Evolutionary conservation across 1,140 invertebrate genomes (phyloP), one percentile per base, ranked within the genome.

Genomic region (Bombus waltoni): DNA sequence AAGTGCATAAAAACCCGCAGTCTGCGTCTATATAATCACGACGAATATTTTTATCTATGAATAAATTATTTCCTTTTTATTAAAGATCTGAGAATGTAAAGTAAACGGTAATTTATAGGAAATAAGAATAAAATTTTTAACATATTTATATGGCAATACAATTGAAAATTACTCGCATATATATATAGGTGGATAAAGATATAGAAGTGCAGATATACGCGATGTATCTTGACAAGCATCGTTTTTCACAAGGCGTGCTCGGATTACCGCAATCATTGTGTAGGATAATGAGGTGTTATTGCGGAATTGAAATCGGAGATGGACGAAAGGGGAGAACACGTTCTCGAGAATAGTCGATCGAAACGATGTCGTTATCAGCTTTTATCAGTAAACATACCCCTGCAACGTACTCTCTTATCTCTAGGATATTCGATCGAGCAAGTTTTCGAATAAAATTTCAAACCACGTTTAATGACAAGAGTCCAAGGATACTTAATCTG

Each of bases 241-340:
- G 47, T 83, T 84, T 42, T 66, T 57, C 35, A 42, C 13, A 42
- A 72, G 28, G 32, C 9, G 32, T 62, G 75, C 66, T 89, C 87
- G 35, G 72, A 87, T 89, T 86, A 89, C 80, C 76, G 65, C 66
- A 76, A 88, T 77, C 80, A 68, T 89, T 89, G 70, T 66, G n/a
- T 8, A 62, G 42, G 42, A 66, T 89, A 89, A 89, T 77, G 76
- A 87, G 80, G n/a, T 86, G 84, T 89, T 83, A 86, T 89, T 81
- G 66, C 42, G 59, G 35, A 85, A 85, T 81, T 85, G 84, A 87
- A 89, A 89, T 89, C 42, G 84, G 66, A 89, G 71, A 66, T 44
- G 38, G 15, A 40, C 44, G 65, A 86, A 89, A 81, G 80, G 66
- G 62, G 72, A 78, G 65, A 75, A 53, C 18, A 40, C 47, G 42